Conservation (phyloP, 2,113 vertebrate species). For the Montifringilla adamsi region DNA sequence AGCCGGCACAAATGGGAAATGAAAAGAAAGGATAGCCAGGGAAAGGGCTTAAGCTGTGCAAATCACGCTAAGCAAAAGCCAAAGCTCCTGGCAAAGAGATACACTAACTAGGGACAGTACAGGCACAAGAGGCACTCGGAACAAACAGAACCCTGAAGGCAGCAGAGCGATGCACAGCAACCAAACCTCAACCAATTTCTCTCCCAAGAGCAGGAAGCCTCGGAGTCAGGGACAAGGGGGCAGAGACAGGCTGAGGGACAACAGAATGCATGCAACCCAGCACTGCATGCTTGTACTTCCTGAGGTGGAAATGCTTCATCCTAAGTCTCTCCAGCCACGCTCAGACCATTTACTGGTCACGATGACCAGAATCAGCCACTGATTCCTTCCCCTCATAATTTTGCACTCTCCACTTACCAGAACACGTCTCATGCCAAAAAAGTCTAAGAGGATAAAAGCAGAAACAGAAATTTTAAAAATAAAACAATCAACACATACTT, state of each 20-base stretch:
- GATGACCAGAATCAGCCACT: accelerated
- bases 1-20: not conserved
- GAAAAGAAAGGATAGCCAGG: not conserved
- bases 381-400: not conserved
- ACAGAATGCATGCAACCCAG: not conserved
- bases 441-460: not conserved
- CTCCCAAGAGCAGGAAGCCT: not conserved
- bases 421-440: not conserved
- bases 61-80: not conserved
- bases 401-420: not conserved
- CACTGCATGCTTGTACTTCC: not conserved
- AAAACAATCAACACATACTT: not conserved
- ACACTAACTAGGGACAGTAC: not conserved
- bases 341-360: not conserved
- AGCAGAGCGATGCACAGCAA: not conserved
- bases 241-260: not conserved
- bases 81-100: not conserved
- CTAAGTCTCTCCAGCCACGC: not conserved
- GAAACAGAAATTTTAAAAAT: not conserved
- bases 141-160: not conserved
- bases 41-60: not conserved
- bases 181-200: not conserved
- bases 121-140: not conserved
- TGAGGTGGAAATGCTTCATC: not conserved
- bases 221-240: not conserved